These are phyloP conservation scores for Phoxinus phoxinus DNA, from an alignment of 2,113 vertebrate genomes.

Conservation along the genomic window DNA sequence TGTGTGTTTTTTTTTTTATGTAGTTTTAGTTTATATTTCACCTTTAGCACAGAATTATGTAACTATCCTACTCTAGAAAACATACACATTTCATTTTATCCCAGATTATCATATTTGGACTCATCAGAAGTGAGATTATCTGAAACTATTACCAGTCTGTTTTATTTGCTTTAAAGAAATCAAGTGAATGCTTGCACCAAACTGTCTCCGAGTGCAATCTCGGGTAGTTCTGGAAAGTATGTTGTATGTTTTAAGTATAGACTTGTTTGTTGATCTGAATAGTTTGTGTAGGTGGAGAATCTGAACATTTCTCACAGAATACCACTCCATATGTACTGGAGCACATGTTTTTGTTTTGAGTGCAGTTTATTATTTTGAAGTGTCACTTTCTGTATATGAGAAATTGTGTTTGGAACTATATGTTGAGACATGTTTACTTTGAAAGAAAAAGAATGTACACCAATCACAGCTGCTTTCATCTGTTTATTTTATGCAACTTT, in stretches of 20 bases:
- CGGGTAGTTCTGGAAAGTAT: constrained; percentile 1
- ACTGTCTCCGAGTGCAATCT: background rate
- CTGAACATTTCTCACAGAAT: background rate
- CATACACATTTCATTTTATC: background rate
- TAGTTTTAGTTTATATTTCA: background rate
- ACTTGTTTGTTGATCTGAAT: background rate
- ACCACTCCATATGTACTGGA: background rate
- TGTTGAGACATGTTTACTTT: background rate
- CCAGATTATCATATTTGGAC: background rate
- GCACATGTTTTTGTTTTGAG: constrained; percentile 18
- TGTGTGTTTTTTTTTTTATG: background rate
- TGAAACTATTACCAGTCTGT: background rate
- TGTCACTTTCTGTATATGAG: background rate
- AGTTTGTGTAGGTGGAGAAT: constrained; percentile 12
- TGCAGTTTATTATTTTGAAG: constrained; percentile 3
- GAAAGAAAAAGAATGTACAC: constrained; percentile 69
- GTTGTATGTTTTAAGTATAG: background rate
- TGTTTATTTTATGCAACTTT: constrained; percentile 71
- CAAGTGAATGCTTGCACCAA: constrained; percentile 26
- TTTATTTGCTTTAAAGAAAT: constrained; percentile 6
- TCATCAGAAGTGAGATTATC: background rate
- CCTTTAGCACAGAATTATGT: background rate
- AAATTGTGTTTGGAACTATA: background rate
- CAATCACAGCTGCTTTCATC: constrained; percentile 65
- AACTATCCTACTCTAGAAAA: background rate